Base-by-base conservation (phyloP, 1,140 invertebrate genomes). In the Caenorhabditis latens region DNA sequence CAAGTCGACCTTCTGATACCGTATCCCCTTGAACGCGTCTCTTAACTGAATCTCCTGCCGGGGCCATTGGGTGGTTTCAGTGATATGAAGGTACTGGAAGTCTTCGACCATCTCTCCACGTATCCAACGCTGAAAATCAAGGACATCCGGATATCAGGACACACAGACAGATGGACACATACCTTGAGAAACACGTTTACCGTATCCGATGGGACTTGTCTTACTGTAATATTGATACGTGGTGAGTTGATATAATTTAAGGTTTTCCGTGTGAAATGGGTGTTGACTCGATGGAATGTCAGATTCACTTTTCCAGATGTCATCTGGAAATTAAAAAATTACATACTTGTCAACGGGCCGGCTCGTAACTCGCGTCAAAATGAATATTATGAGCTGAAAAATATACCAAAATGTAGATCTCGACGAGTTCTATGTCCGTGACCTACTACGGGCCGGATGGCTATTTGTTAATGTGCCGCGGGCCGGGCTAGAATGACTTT, bases 321-420 rank as follows among this genome's bases (percentile, higher is more conserved):
- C 71, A 79, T 50, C 71, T 79, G 71, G 53, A 79, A 43, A 67
- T 67, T 46, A n/a, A n/a, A n/a, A n/a, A n/a, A n/a, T n/a, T n/a
- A n/a, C n/a, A n/a, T n/a, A n/a, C n/a, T n/a, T n/a, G n/a, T n/a
- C n/a, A n/a, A n/a, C n/a, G n/a, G n/a, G n/a, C n/a, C n/a, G n/a
- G n/a, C n/a, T n/a, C n/a, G n/a, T n/a, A n/a, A n/a, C n/a, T n/a
- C n/a, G n/a, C n/a, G n/a, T n/a, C n/a, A n/a, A n/a, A n/a, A n/a
- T n/a, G n/a, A n/a, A n/a, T n/a, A n/a, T n/a, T n/a, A n/a, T n/a
- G n/a, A n/a, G n/a, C n/a, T n/a, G n/a, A n/a, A n/a, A n/a, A n/a
- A n/a, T n/a, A n/a, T n/a, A n/a, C n/a, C n/a, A n/a, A n/a, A n/a
- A n/a, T n/a, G n/a, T n/a, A n/a, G n/a, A n/a, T n/a, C n/a, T n/a